phyloP scores from a whole-genome alignment of 2,113 vertebrate genomes.

The Gavialis gangeticus region DNA sequence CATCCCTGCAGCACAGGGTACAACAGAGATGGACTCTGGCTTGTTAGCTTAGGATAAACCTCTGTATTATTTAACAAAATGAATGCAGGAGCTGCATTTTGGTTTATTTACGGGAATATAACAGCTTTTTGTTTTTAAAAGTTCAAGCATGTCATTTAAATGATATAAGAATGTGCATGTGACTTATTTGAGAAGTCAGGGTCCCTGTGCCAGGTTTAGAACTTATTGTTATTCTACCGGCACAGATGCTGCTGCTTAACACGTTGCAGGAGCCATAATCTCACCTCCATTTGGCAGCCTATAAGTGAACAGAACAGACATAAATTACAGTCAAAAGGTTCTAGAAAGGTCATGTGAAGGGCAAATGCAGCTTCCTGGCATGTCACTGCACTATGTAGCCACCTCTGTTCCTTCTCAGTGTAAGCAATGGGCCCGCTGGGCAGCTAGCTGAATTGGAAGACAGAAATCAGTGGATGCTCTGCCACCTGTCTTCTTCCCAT shows the following conservation, averaged over 20 bases:
- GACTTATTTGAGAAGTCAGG: constrained; percentile 31
- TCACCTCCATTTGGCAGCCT: not conserved
- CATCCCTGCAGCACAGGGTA: not conserved
- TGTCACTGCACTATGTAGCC: not conserved
- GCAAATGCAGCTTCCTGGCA: not conserved
- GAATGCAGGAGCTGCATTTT: not conserved
- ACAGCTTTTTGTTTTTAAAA: constrained; percentile 25
- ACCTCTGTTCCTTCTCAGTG: not conserved
- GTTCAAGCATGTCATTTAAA: constrained; percentile 28
- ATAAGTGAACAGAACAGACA: not conserved
- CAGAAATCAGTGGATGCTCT: not conserved
- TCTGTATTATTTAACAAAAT: not conserved
- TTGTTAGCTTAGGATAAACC: not conserved
- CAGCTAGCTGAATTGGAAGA: not conserved
- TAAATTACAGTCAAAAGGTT: not conserved
- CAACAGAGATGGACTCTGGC: not conserved
- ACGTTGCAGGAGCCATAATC: not conserved
- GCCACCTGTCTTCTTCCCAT: not conserved
- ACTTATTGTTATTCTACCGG: not conserved
- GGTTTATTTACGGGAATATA: constrained; percentile 36
- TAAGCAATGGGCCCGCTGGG: not conserved
- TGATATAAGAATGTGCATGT: constrained; percentile 38
- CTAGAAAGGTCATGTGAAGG: not conserved
- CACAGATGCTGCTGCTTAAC: not conserved
- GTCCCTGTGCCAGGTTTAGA: not conserved